Conservation (phyloP, 2,113 vertebrate genomes). For the Origma solitaria region DNA sequence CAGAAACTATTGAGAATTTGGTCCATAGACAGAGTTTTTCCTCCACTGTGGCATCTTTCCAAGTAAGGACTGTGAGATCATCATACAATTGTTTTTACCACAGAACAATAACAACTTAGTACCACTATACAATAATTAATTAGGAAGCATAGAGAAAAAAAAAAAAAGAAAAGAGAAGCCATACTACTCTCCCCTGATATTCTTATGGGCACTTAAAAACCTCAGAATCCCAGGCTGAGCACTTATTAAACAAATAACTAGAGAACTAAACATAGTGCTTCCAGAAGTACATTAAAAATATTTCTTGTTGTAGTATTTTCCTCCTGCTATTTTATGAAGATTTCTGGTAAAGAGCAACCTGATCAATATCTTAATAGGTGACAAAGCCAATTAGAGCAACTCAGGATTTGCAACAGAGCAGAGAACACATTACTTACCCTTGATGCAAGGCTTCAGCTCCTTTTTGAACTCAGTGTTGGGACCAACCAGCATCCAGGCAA, state of each 20-base stretch:
- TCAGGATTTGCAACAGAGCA: background rate
- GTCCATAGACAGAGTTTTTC: background rate
- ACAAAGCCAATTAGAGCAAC: background rate
- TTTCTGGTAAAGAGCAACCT: background rate
- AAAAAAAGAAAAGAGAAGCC: background rate
- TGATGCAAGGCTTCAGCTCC: background rate
- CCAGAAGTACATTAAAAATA: background rate
- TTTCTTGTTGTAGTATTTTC: background rate
- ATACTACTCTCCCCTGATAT: background rate
- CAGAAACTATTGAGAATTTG: background rate
- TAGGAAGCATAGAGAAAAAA: background rate
- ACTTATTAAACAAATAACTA: background rate
- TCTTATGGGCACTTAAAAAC: background rate
- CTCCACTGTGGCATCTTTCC: background rate
- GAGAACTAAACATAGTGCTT: background rate
- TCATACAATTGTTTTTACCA: background rate
- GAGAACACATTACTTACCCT: background rate
- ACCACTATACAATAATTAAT: background rate
- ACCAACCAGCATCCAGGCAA: background rate
- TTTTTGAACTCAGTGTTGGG: background rate
- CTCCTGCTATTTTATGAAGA: background rate
- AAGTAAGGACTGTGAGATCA: slow-evolving; percentile 17
- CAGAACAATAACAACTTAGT: slow-evolving; percentile 3
- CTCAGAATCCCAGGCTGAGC: background rate
- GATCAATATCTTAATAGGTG: background rate